Base-by-base conservation (phyloP, 1,140 invertebrate species). In the Uloborus diversus region DNA sequence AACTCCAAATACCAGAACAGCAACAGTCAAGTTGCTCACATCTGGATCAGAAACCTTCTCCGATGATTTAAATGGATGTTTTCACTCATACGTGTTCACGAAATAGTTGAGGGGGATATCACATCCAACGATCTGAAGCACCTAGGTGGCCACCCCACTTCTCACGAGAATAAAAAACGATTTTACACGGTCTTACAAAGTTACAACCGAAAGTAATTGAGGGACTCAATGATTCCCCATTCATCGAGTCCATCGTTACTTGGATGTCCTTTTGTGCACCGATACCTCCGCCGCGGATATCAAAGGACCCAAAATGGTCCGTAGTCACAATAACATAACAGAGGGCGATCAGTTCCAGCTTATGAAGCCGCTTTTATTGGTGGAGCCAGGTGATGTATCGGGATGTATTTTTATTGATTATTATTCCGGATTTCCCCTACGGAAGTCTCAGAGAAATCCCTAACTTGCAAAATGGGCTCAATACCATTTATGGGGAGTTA, bases 151-250 rank as follows among this genome's bases (percentile, higher is more conserved):
- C n/a, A n/a, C n/a, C n/a, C n/a, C n/a, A n/a, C n/a, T n/a, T n/a
- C n/a, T n/a, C n/a, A n/a, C n/a, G n/a, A 53, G 49, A 17, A 53
- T 7, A 53, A 17, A 17, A n/a, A n/a, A 14, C 13, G 1, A 17
- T 53, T 4, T n/a, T n/a, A 20, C n/a, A 20, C 68, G 23, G 32
- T 27, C 35, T 57, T 64, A 64, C 71, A 75, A 75, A 75, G 59
- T 75, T 61, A 75, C 71, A 64, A 62, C 71, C 71, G 56, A 75
- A 75, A 75, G 71, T 75, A 75, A 75, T 75, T 75, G 71, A n/a
- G 71, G 53, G 56, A 75, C 57, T 75, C 71, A 32, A 75, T 75
- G 56, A 75, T 75, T 75, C 47, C 71, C 56, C 28, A 64, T 75
- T 75, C 69, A 59, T 13, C 28, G n/a, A 75, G 71, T 75, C 71